These are phyloP conservation scores for Menidia beryllina DNA, from an alignment of 2,113 vertebrate genomes.

Conservation along the genomic window DNA sequence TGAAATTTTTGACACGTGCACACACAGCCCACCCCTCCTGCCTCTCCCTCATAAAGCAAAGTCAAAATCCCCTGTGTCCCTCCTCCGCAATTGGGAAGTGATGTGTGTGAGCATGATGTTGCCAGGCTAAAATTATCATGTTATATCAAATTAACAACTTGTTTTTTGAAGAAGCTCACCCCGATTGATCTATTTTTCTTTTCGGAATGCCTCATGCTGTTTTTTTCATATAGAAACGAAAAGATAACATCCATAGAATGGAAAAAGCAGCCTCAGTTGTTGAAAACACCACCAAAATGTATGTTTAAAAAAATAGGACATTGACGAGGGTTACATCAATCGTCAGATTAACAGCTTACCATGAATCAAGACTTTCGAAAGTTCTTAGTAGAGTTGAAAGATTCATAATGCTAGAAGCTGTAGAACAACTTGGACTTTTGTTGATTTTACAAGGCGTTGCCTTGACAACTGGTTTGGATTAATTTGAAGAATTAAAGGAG, in stretches of 20 bases:
- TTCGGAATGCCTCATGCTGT: not conserved
- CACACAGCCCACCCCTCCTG: not conserved
- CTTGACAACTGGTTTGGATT: not conserved
- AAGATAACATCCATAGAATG: not conserved
- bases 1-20: not conserved
- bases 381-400: not conserved
- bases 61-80: not conserved
- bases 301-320: no score
- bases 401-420: not conserved
- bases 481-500: not conserved
- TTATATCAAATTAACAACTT: not conserved
- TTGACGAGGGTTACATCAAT: not conserved
- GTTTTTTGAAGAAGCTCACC: no score
- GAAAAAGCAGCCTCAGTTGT: not conserved
- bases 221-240: not conserved
- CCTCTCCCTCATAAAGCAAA: constrained; percentile 2
- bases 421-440: not conserved
- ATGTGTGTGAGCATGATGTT: not conserved
- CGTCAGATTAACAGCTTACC: not conserved
- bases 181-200: not conserved
- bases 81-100: no score
- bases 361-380: not conserved
- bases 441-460: not conserved
- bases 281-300: no score
- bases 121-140: not conserved